Base-by-base conservation (phyloP, 1,140 invertebrate species). In the Nomia melanderi region DNA sequence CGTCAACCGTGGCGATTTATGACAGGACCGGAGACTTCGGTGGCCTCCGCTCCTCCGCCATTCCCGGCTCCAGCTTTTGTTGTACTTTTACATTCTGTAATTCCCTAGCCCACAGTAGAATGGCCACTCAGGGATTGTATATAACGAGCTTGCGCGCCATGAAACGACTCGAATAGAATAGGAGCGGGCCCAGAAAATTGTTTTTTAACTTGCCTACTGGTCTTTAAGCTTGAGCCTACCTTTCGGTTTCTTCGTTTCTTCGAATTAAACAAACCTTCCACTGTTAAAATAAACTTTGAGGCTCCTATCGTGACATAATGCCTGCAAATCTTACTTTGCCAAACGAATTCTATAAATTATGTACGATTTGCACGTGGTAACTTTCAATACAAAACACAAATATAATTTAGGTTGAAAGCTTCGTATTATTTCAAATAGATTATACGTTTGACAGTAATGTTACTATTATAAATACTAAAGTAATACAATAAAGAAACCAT, bases 1-100 rank as follows among this genome's bases (percentile, higher is more conserved):
- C 69, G 41, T 72, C 56, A 57, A 41, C 57, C 67, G 59, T 31
- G 29, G 54, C 76, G 81, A 83, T 85, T 83, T 81, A 85, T 83
- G 76, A 62, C 56, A 27, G 14, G 69, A 60, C 56, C 67, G n/a
- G 39, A 71, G 56, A 71, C 39, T 71, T 47, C 36, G 33, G 54
- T 44, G n/a, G 12, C 27, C 27, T 17, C 27, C 14, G 54, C 27
- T 57, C 54, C 27, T 57, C 11, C 27, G 54, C 27, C 11, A 57
- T 57, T 57, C 54, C 27, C 27, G 27, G 31, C 6, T 29, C 25
- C 63, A 29, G 65, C 50, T 67, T 67, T 67, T 67, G n/a, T 67
- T 67, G 44, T 67, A 67, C 65, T 56, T 67, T 33, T 53, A 56
- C 50, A 67, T 67, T 56, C 41, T 29, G 65, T 36, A 56, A 31